Evolutionary conservation across 2,888 invertebrate genomes (phyloP), one percentile per base, ranked within the genome.

Genomic region (Drosophila antonietae): DNA sequence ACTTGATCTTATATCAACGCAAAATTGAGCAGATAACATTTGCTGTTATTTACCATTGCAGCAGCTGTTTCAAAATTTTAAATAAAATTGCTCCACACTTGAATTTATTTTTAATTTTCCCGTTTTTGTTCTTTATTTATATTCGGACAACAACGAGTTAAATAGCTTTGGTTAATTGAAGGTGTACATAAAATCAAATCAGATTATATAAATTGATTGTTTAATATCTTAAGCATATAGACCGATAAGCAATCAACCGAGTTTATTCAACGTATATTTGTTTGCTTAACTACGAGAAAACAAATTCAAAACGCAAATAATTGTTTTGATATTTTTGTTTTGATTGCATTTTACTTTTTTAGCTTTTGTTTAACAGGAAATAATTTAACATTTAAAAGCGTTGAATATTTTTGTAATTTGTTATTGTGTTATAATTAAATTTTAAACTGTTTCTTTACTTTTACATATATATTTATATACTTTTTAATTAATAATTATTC

Each of bases 331-430:
- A 69, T 65, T 77, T 65, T 28, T 51, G 7, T 71, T 65, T 14
- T 66, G 57, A 57, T 61, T n/a, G 18, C 4, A n/a, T 57, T 74
- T 64, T 15, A 1, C 28, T 4, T 5, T 28, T 76, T 62, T 49
- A n/a, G n/a, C 18, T n/a, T 49, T 31, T 51, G 33, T 33, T 64
- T 66, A 83, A 83, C 84, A 83, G 70, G 80, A 83, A 81, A 81
- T 75, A 59, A 83, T 70, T 86, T 70, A 86, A 85, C 83, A 81
- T 83, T 86, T 86, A 75, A 86, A 83, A 86, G 84, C 89, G 73
- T 68, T 77, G 60, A 79, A 79, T 88, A 78, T 68, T 73, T 73
- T 51, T 62, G 15, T 37, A 28, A 44, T 59, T 64, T 68, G 55
- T 65, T 72, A 47, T 53, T 80, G 62, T 79, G 52, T 71, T 58